Evolutionary conservation across 2,797 vertebrate genomes (phyloP), one percentile per base, ranked within the genome.

Genomic region (Pygocentrus nattereri): DNA sequence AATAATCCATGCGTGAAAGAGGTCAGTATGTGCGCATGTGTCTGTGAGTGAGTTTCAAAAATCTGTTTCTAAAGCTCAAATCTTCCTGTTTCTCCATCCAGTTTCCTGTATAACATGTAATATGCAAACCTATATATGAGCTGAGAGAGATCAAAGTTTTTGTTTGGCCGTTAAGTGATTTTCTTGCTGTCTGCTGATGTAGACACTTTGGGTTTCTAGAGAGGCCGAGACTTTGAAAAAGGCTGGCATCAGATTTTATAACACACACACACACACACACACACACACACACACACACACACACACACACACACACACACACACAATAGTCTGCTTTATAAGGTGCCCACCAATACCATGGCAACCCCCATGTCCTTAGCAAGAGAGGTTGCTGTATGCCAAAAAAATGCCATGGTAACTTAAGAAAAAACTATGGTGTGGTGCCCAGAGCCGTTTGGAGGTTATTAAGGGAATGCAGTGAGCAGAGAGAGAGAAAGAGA

Each of bases 321-420:
- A 84, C 64, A 90, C 88, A 93, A 93, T 92, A 88, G 91, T 93
- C 87, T 89, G 91, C 92, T 94, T 93, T 94, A 94, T 91, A 91
- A 94, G 92, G 92, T 94, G 92, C 92, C 92, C 92, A 87, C 85
- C 34, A 88, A 89, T 93, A 92, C 91, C 94, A 95, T 94, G 92
- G 93, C 93, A 95, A 95, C 94, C 92, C 78, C 91, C 89, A 93
- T 93, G 93, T 93, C 91, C 92, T 92, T 90, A 91, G 91, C 85
- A 78, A 93, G 92, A 94, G 89, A 86, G 91, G 90, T 90, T 85
- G 87, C 84, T 70, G 76, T 87, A 91, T 94, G 94, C 94, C 93
- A 94, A 94, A 94, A 89, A 95, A 94, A 94, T 92, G 92, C 93
- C 94, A 95, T 94, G 93, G 94, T 93, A 92, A 94, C 93, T 93